Evolutionary conservation across 2,888 invertebrate genomes (phyloP), one percentile per base, ranked within the genome.

Genomic region (Ormyrus labotus): DNA sequence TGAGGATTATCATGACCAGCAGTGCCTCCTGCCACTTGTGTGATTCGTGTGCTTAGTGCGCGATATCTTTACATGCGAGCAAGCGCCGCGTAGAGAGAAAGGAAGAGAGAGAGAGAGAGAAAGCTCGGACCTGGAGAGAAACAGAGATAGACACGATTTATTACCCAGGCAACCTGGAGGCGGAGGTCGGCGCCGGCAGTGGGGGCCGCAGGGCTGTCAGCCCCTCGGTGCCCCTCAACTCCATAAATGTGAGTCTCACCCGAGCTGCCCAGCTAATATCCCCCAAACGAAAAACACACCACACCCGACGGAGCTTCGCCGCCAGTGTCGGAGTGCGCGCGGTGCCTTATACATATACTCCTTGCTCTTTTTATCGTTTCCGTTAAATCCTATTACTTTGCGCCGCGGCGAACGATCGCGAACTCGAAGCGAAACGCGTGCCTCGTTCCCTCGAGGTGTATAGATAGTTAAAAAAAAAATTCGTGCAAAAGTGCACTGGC

Each of bases 131-230:
- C 34, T 34, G 19, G 13, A 69, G 69, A 13, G 13, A 8, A 45
- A 48, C 53, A 60, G 45, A 69, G 63, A 75, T 8, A 76, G 50
- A 47, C 13, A 50, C 7, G 10, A 53, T 68, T n/a, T 60, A 75
- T 71, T 60, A 61, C 70, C 67, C 61, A 58, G 58, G 77, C 89
- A 90, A 88, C 81, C 90, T 90, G 90, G 90, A 90, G 88, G 88
- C 90, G 83, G 90, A 90, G 84, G 83, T 90, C 78, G 89, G 89
- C 65, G 87, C 87, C 87, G 88, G 88, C 87, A 87, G 88, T 86
- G 87, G 87, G 79, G 87, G 88, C 88, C 90, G 90, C 87, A 87
- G 90, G 89, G 90, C 87, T 84, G 84, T 85, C 82, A 90, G 88
- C 84, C 89, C 89, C 77, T 85, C 89, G 82, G 85, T 87, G 77